Base-by-base conservation (phyloP, 2,113 vertebrate genomes). In the Hoplias malabaricus region DNA sequence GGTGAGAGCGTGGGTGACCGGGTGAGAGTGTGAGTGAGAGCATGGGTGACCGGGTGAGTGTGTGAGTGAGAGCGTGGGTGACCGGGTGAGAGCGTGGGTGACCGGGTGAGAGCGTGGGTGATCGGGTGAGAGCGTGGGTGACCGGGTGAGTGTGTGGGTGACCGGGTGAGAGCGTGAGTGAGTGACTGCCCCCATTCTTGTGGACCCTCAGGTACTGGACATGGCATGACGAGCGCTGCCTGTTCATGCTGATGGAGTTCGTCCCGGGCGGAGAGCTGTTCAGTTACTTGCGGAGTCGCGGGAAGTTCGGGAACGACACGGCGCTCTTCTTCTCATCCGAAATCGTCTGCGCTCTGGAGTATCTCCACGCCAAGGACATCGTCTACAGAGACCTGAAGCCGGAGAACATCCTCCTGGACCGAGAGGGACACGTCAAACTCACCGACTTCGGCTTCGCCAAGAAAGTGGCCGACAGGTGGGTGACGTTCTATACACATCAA, bases 331-430 rank as follows among this genome's bases (percentile, higher is more conserved):
- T 93, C 42, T 87, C 93, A 0, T 21, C 92, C 0, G 93, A 94
- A 81, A 91, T 94, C 29, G 86, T 94, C 69, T 93, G 93, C 82
- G 93, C 92, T 73, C 90, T 94, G 75, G 93, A 93, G 80, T 94
- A 93, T 57, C 87, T 94, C 68, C 93, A 95, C 87, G 84, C 89
- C 70, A 90, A 89, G 86, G 89, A 90, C 76, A 92, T 94, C 31
- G 93, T 93, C 75, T 94, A 95, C 87, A 91, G 92, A 80, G 93
- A 94, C 87, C 89, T 94, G 79, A 95, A 94, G 84, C 93, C 93
- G 9, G 94, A 95, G 89, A 95, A 94, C 83, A 91, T 95, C 72
- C 88, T 94, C 59, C 84, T 94, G 80, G 94, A 94, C 63, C 88
- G 90, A 63, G 91, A 94, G 69, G 93, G 94, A 3, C 94, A 95